Base-by-base conservation (phyloP, 53 echinoderm and acorn worm genomes). In the Actinopyga echinites region DNA sequence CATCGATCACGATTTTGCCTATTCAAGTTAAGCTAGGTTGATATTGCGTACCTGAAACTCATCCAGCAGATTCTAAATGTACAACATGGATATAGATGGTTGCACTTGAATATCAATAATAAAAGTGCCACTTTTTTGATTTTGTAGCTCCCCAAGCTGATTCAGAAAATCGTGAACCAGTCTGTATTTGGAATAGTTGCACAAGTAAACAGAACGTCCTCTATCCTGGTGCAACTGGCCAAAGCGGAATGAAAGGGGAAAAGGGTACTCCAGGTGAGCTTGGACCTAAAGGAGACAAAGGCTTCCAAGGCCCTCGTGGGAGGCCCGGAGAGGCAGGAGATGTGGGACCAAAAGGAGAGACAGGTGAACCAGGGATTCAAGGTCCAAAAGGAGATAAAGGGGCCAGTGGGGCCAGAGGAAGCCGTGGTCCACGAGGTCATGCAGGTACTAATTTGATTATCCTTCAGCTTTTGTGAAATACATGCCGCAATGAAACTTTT, bases 231-330 rank as follows among this genome's bases (percentile, higher is more conserved):
- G 2, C 22, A 0, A 7, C 38, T 25, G 71, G 71, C 20, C 11
- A 4, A 11, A 1, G 9, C 21, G 71, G 71, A 0, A 20, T 4
- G 32, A 40, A 40, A 17, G 71, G 71, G 11, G 19, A 0, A 1
- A n/a, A 21, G 9, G 71, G 71, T 21, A 42, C 21, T 1, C 40
- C 71, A 1, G 71, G 71, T 44, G 71, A 42, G 26, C 25, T 6
- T 10, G 71, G 71, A 22, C 71, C 45, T 19, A 71, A 71, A 28
- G 71, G 71, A 12, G 71, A 71, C 71, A 71, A 71, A 40, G 71
- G 71, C 25, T 71, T 71, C 45, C 19, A 20, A 13, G 71, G 45
- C 2, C 8, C 40, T 40, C 71, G 43, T 42, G 71, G 71, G 3
- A 23, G 25, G 9, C 71, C 45, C 5, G 71, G 71, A 6, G 17